Percentiles rank a stretch among this genome's conserved stretches.
These are phyloP conservation scores for Enhydra lutris DNA, from an alignment of 2,113 vertebrate species.

Conservation along the genomic window DNA sequence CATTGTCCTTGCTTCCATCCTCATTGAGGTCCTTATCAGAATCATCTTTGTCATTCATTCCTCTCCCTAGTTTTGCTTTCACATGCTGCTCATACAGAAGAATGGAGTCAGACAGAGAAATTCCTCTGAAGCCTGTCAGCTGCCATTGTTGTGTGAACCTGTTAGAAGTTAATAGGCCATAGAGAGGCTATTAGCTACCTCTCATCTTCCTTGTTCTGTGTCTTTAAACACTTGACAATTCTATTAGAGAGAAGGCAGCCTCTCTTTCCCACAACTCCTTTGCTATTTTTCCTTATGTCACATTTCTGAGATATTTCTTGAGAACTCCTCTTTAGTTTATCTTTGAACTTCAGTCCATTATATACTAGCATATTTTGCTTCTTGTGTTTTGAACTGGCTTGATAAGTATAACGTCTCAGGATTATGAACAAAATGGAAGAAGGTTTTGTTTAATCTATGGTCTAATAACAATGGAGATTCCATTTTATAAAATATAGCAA, in stretches of 20 bases:
- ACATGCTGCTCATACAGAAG: background rate
- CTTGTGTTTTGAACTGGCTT: background rate
- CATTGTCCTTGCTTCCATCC: background rate
- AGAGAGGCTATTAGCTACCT: background rate
- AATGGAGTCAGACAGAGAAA: background rate
- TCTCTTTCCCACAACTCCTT: background rate
- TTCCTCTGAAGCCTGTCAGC: background rate
- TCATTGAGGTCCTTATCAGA: background rate
- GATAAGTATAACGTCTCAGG: background rate
- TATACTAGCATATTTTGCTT: background rate
- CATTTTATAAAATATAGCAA: background rate
- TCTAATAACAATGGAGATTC: background rate
- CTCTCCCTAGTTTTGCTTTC: background rate
- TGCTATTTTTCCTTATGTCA: background rate
- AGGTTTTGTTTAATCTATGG: background rate
- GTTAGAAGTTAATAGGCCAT: background rate
- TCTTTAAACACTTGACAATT: background rate
- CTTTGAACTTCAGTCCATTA: background rate
- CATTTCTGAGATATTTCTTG: background rate
- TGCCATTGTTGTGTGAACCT: background rate
- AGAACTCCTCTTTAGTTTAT: background rate
- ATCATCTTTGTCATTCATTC: background rate
- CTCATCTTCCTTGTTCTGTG: background rate
- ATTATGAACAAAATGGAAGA: background rate
- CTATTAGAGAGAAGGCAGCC: background rate